These are phyloP conservation scores for Diachrysia chrysitis DNA, from an alignment of 2,888 invertebrate species.

Conservation along the genomic window DNA sequence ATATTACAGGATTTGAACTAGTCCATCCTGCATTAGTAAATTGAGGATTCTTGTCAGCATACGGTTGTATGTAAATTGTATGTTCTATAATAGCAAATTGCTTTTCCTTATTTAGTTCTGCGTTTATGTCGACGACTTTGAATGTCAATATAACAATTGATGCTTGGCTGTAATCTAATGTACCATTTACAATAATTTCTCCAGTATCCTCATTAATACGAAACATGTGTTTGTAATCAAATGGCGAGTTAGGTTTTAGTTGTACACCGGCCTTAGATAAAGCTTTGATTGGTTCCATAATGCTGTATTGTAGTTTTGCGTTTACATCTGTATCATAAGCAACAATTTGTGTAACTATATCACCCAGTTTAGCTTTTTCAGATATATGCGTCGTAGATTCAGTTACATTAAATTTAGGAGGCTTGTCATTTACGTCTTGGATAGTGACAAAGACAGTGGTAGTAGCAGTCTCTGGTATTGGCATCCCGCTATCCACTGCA, in stretches of 20 bases:
- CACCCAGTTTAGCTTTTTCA: slow-evolving; percentile 90
- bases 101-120: slow-evolving; percentile 90
- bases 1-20: slow-evolving; percentile 91
- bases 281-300: slow-evolving; percentile 91
- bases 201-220: slow-evolving; percentile 92
- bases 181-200: slow-evolving; percentile 91
- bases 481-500: slow-evolving; percentile 93
- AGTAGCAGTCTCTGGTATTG: slow-evolving; percentile 93
- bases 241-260: slow-evolving; percentile 89
- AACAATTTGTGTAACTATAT: slow-evolving; percentile 90
- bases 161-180: slow-evolving; percentile 92
- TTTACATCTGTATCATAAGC: slow-evolving; percentile 93
- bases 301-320: slow-evolving; percentile 91
- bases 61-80: slow-evolving; percentile 93
- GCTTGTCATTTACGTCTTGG: slow-evolving; percentile 94
- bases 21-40: slow-evolving; percentile 93
- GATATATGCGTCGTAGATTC: slow-evolving; percentile 92
- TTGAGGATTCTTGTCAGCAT: slow-evolving; percentile 93
- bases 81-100: slow-evolving; percentile 92
- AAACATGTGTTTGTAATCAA: slow-evolving; percentile 91
- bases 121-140: slow-evolving; percentile 92
- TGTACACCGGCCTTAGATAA: slow-evolving; percentile 93
- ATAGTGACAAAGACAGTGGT: slow-evolving; percentile 93
- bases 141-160: slow-evolving; percentile 93
- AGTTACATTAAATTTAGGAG: slow-evolving; percentile 92